Evolutionary conservation across 2,113 vertebrate genomes (phyloP), one percentile per base, ranked within the genome.

Genomic region (Clarias magur): DNA sequence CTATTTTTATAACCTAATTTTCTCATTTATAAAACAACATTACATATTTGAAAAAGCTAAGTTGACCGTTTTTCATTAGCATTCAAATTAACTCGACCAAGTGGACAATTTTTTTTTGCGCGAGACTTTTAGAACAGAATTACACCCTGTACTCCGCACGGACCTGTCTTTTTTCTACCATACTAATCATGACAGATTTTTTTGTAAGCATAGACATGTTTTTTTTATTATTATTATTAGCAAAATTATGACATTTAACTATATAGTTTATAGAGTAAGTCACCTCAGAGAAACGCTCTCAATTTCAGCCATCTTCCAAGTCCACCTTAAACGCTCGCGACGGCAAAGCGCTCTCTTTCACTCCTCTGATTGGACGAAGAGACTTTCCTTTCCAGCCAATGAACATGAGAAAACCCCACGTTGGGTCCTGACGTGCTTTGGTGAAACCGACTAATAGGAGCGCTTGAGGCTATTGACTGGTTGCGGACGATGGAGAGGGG

Each of bases 301-400:
- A 53, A 56, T 16, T 67, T 48, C 84, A 8, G 57, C 53, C 67
- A 72, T 82, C 65, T 75, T 25, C 10, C 27, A 2, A 90, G 78
- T 93, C 95, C 93, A 96, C 95, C 94, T 96, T 95, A 95, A 96
- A 90, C 86, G 72, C 90, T 62, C 87, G 88, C 88, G 80, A 88
- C 86, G 82, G 82, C 87, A 82, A 87, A 82, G 86, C 59, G 78
- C 56, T 85, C 83, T 60, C 70, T 48, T 85, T 59, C 19, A 48
- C 59, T 82, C 82, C 21, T 59, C 78, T 67, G 88, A 95, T 95
- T 95, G 94, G 94, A 42, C 17, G 2, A 30, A 30, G 0, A 0
- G 25, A 21, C 25, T 30, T 13, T 27, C 8, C 7, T 1, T 54
- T 84, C n/a, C 10, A 87, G 56, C 94, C 94, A 96, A 93, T 93